These are phyloP conservation scores for Pygathrix nemaeus DNA, from an alignment of 2,113 vertebrate genomes.

Conservation along the genomic window DNA sequence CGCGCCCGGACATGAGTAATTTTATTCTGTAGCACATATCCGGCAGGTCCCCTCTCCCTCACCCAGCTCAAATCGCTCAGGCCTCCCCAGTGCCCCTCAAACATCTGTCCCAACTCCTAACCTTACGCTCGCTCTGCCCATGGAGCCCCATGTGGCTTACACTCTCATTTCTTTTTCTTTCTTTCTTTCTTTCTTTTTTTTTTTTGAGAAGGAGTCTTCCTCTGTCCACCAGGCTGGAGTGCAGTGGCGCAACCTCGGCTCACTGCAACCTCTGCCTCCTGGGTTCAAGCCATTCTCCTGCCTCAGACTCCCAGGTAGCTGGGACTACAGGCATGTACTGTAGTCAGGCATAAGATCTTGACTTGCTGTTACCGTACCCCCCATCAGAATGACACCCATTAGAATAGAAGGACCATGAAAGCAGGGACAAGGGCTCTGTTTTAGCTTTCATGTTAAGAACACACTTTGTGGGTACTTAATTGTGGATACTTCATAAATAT, in stretches of 20 bases:
- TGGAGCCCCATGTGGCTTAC: no score
- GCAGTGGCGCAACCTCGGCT: no score
- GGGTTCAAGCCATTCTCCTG: no score
- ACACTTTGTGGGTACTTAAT: not conserved
- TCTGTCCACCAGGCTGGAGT: no score
- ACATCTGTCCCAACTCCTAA: not conserved
- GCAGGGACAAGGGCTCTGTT: not conserved
- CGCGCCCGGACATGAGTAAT: fast-evolving
- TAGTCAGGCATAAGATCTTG: no score
- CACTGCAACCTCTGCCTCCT: no score
- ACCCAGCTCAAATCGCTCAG: not conserved
- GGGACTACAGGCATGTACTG: no score
- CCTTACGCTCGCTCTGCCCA: not conserved
- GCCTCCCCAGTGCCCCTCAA: not conserved
- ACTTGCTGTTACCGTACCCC: not conserved
- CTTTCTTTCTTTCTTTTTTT: no score
- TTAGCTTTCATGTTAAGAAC: not conserved
- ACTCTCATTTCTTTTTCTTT: no score
- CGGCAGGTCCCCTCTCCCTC: not conserved
- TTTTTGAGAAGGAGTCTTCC: no score
- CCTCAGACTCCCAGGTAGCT: no score
- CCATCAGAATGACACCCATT: not conserved
- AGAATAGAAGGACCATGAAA: not conserved
- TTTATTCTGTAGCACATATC: not conserved
- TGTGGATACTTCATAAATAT: not conserved